Percentiles rank a stretch among this genome's conserved stretches.
phyloP scores from a whole-genome alignment of 2,888 invertebrate species.

The Auanema sp. region DNA sequence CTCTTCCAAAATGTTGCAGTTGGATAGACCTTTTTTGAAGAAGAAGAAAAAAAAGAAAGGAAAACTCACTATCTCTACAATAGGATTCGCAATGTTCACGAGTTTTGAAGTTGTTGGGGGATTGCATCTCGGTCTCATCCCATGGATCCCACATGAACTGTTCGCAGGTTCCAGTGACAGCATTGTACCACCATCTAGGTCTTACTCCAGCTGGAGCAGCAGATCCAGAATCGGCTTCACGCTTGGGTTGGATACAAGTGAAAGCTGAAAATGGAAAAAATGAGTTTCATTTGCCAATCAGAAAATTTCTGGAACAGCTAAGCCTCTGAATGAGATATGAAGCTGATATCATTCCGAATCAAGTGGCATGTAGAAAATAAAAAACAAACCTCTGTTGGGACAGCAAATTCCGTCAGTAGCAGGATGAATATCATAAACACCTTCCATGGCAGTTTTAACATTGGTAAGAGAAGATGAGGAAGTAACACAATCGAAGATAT shows the following conservation, averaged over 20 bases:
- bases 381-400: constrained; percentile 51
- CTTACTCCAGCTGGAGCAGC: constrained; percentile 61
- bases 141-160: constrained; percentile 64
- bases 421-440: constrained; percentile 61
- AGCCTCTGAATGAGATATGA: no score
- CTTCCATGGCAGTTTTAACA: constrained; percentile 63
- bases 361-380: no score
- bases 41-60: neutral
- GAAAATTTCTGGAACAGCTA: no score
- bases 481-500: constrained; percentile 60
- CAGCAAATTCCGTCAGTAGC: constrained; percentile 61
- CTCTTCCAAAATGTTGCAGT: constrained; percentile 9
- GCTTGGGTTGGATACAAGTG: constrained; percentile 62
- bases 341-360: no score
- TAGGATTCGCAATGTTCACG: constrained; percentile 62
- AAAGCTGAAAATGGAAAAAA: constrained; percentile 46
- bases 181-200: constrained; percentile 62
- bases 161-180: constrained; percentile 61
- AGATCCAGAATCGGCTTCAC: constrained; percentile 61
- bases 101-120: constrained; percentile 63
- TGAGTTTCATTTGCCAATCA: no score
- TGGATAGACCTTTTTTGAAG: neutral
- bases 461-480: constrained; percentile 56
- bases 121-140: constrained; percentile 62
- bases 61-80: constrained; percentile 60